Conservation (phyloP, 2,113 vertebrate species). For the Lepus timidus region DNA sequence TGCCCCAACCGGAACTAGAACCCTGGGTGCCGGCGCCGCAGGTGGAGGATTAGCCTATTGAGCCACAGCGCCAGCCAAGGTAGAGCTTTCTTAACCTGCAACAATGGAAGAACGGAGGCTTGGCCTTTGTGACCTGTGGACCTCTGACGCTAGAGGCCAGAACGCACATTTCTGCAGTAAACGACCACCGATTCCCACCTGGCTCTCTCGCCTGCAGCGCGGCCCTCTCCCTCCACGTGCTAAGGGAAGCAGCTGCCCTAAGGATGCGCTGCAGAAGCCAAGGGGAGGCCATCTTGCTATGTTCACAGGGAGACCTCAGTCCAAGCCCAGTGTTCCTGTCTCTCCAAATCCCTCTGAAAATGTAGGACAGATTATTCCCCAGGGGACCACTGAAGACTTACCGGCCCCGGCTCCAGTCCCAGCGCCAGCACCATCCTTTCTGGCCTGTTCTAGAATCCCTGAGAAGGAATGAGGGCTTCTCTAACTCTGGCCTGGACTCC, state of each 20-base stretch:
- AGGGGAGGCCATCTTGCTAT: background rate
- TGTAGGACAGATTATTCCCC: background rate
- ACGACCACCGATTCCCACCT: background rate
- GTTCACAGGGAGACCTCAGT: background rate
- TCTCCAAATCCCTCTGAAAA: background rate
- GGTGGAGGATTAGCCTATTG: too few relatives aligned
- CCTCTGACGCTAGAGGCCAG: background rate
- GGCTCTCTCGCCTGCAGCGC: background rate
- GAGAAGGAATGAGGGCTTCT: background rate
- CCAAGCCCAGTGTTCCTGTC: background rate
- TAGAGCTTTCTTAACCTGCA: background rate
- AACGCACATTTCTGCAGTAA: constrained; percentile 27
- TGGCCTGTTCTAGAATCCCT: background rate
- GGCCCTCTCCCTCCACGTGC: background rate
- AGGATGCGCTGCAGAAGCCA: constrained; percentile 34
- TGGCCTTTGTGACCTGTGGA: background rate
- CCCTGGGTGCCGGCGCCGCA: too few relatives aligned
- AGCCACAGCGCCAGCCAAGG: too few relatives aligned
- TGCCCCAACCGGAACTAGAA: too few relatives aligned
- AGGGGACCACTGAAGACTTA: background rate
- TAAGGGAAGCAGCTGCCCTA: background rate
- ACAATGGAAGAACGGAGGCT: background rate
- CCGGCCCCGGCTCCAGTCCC: background rate
- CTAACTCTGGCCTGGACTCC: background rate
- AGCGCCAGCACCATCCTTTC: background rate